These are phyloP conservation scores for Antennarius maculatus DNA, from an alignment of 2,797 vertebrate genomes.

Conservation along the genomic window DNA sequence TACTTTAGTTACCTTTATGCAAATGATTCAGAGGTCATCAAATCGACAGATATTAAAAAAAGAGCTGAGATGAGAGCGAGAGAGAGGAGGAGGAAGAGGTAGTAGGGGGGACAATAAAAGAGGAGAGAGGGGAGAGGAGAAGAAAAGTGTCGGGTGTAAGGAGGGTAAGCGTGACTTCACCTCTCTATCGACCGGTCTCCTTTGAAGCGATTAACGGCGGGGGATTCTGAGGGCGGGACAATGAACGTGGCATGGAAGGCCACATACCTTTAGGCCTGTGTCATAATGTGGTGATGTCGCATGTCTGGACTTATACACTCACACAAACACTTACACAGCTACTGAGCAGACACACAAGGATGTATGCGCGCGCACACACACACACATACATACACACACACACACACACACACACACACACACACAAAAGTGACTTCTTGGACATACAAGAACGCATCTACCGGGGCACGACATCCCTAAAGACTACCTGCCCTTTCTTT, in stretches of 20 bases:
- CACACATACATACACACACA: constrained; percentile 12
- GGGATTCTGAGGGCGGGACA: constrained; percentile 71
- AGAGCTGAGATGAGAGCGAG: constrained; percentile 23
- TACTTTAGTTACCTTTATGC: constrained; percentile 1
- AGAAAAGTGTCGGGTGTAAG: constrained; percentile 60
- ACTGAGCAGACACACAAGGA: constrained; percentile 19
- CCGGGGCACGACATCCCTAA: constrained; percentile 50
- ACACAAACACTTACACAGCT: constrained; percentile 7
- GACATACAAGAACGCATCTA: constrained; percentile 53
- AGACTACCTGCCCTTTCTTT: constrained; percentile 59
- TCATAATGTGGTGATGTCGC: constrained; percentile 51
- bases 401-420: constrained; percentile 34
- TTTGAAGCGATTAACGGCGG: constrained; percentile 78
- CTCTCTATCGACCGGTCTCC: constrained; percentile 72
- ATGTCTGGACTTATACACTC: constrained; percentile 53
- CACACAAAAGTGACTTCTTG: constrained; percentile 19
- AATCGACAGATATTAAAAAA: constrained; percentile 9
- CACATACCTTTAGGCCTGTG: constrained; percentile 72
- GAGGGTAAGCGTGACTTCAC: constrained; percentile 69
- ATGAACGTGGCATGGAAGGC: constrained; percentile 67
- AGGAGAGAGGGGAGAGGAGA: constrained; percentile 52
- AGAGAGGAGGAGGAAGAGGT: constrained; percentile 31
- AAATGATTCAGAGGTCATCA: constrained; percentile 11
- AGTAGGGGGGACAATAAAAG: constrained; percentile 44
- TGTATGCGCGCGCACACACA: constrained; percentile 13